A percentile compares a stretch with the other conserved stretches of the same genome.
Conservation (phyloP, 1,140 invertebrate genomes). For the Paraescarpia echinospica region DNA sequence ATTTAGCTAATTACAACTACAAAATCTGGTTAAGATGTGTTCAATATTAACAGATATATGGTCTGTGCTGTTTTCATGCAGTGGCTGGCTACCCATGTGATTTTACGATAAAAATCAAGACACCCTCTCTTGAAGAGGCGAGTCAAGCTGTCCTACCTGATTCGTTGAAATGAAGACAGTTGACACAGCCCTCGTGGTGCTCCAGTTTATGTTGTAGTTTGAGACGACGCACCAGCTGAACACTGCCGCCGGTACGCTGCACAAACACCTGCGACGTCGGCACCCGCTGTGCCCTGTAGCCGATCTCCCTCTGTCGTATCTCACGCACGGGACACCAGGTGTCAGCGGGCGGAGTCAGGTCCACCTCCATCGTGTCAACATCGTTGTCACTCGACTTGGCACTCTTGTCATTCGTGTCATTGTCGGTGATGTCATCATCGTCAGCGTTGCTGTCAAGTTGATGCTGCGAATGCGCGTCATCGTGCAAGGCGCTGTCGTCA, state of each 20-base stretch:
- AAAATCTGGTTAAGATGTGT: too few relatives aligned
- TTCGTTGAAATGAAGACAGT: slow-evolving; percentile 86
- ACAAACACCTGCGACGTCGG: slow-evolving; percentile 66
- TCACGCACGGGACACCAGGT: slow-evolving; percentile 66
- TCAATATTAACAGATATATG: too few relatives aligned
- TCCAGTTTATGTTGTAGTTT: slow-evolving; percentile 77
- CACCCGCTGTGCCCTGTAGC: slow-evolving; percentile 35
- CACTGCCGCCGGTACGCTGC: slow-evolving; percentile 75
- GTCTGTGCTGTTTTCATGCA: too few relatives aligned
- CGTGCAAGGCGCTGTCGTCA: slow-evolving; percentile 28
- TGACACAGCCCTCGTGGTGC: slow-evolving; percentile 86
- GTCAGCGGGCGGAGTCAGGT: slow-evolving; percentile 65
- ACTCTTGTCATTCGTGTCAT: slow-evolving; percentile 50
- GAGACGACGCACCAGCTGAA: slow-evolving; percentile 79
- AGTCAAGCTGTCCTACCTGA: slow-evolving; percentile 72
- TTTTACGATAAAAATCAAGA: too few relatives aligned
- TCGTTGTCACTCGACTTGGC: slow-evolving; percentile 48
- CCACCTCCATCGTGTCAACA: slow-evolving; percentile 61
- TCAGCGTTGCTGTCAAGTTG: slow-evolving; percentile 28
- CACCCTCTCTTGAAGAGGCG: too few relatives aligned
- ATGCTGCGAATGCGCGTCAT: slow-evolving; percentile 6
- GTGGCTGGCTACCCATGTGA: too few relatives aligned
- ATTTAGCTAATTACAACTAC: too few relatives aligned
- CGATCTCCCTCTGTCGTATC: slow-evolving; percentile 47
- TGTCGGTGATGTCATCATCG: slow-evolving; percentile 32